Evolutionary conservation across 1,140 invertebrate species (phyloP).

Genomic region (Colletes gigas): DNA sequence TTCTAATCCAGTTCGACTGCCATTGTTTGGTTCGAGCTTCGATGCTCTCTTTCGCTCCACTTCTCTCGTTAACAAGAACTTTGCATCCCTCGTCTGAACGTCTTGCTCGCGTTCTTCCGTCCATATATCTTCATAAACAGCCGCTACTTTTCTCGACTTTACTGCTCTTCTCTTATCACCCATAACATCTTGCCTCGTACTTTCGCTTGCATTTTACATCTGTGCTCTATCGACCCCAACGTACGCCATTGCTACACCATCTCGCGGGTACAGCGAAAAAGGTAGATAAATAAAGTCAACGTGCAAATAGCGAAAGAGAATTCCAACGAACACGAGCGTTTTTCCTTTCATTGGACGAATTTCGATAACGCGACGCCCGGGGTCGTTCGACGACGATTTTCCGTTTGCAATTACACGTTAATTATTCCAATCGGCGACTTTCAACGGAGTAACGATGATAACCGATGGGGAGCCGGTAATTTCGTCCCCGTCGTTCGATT

Average conservation of each 20-base stretch:
- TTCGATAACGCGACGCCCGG: not conserved
- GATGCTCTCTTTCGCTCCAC: too few species aligned
- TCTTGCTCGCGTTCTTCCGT: not conserved
- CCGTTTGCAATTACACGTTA: constrained; percentile 36
- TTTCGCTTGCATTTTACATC: not conserved
- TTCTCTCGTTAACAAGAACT: too few species aligned
- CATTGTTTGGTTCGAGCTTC: too few species aligned
- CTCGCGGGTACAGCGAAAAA: not conserved
- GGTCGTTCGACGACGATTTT: constrained; percentile 25
- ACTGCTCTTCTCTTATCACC: too few species aligned
- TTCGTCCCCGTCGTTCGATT: constrained; percentile 8
- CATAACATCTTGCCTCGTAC: too few species aligned
- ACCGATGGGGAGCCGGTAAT: constrained; percentile 15
- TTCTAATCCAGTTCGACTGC: too few species aligned
- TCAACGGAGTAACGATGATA: constrained; percentile 36
- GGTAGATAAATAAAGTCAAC: not conserved
- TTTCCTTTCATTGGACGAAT: not conserved
- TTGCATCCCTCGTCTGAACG: too few species aligned
- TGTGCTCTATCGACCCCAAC: not conserved
- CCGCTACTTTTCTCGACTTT: not conserved
- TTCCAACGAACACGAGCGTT: not conserved
- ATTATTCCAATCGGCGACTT: constrained; percentile 36
- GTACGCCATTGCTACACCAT: not conserved
- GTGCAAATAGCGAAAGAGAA: not conserved
- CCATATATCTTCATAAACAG: not conserved